These are phyloP conservation scores for Botrylloides violaceus DNA, from an alignment of 23 tunicate genomes.

Conservation along the genomic window DNA sequence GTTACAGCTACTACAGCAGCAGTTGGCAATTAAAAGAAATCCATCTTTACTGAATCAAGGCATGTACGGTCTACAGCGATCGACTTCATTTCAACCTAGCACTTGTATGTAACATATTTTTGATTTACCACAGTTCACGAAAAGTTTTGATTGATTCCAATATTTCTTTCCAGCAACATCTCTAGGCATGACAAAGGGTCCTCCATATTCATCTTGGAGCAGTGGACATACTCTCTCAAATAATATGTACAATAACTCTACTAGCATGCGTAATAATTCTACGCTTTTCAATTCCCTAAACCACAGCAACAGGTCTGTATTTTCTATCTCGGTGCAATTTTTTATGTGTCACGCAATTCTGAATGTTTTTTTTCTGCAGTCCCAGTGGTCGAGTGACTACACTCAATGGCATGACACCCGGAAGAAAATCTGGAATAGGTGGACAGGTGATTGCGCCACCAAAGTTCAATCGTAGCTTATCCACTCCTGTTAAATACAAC, in stretches of 20 bases:
- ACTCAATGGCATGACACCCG: slow-evolving; percentile 10
- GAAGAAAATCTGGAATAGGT: slow-evolving; percentile 16
- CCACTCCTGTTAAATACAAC: slow-evolving; percentile 70
- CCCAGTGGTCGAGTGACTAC: slow-evolving; percentile 28
- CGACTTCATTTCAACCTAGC: slow-evolving; percentile 82
- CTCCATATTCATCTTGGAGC: slow-evolving; percentile 84
- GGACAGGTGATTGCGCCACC: slow-evolving; percentile 44
- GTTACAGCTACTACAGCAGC: slow-evolving; percentile 75
- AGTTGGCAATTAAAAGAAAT: slow-evolving; percentile 50
- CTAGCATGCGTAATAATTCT: slow-evolving; percentile 27
- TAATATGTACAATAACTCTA: slow-evolving; percentile 28
- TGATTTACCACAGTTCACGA: background rate
- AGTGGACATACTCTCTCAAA: slow-evolving; percentile 41
- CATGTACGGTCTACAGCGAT: slow-evolving; percentile 38
- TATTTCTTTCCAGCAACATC: background rate
- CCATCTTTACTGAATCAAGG: slow-evolving; percentile 29
- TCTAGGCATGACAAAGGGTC: slow-evolving; percentile 17
- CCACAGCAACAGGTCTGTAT: slow-evolving; percentile 45
- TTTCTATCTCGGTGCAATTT: background rate
- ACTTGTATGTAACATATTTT: background rate
- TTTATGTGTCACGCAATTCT: background rate
- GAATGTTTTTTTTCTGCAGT: background rate
- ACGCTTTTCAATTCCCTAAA: slow-evolving; percentile 69
- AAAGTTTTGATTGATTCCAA: background rate
- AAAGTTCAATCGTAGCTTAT: slow-evolving; percentile 57